Base-by-base conservation (phyloP, 2,888 invertebrate genomes). In the Cataglyphis cursor region DNA sequence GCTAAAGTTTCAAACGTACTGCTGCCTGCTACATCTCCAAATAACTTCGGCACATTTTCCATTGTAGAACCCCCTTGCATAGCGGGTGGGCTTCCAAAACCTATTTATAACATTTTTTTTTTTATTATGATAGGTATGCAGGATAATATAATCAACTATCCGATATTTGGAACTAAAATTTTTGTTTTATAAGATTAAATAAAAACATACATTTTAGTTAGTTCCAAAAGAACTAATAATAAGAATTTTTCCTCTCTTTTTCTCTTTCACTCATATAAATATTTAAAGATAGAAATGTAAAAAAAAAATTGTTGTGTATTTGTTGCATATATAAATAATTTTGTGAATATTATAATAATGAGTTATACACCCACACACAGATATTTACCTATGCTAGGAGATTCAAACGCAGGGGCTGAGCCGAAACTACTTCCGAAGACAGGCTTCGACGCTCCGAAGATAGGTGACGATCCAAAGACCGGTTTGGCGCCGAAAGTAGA, bases 1-100 rank as follows among this genome's bases (percentile, higher is more conserved):
- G 93, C 94, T 44, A 95, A 88, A 3, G 93, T 89, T 87, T 94
- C 95, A 80, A 95, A 95, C 1, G 93, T 94, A 62, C 82, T 93
- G 57, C 83, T 92, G 6, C 93, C 94, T 62, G 73, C 72, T 18
- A 91, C 85, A 48, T 86, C 91, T 57, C 93, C 94, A 83, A 94
- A 94, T 64, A 94, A 93, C 90, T 94, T 93, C 12, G 93, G 87
- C 73, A 89, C 89, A 28, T 89, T 85, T 24, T 92, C 92, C 64
- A 93, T 84, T 12, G 92, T 85, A 3, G 92, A 88, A 80, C 88
- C 89, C 54, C 86, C 88, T 8, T 93, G 93, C 89, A 94, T 89
- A 5, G 84, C 44, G 24, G 94, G 90, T 31, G 92, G 87, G 73
- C 88, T 90, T 85, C 93, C 94, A 85, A 94, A 94, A 70, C 93